These are phyloP conservation scores for Drosophila nigrodunni DNA, from an alignment of 1,140 invertebrate genomes.

Conservation along the genomic window DNA sequence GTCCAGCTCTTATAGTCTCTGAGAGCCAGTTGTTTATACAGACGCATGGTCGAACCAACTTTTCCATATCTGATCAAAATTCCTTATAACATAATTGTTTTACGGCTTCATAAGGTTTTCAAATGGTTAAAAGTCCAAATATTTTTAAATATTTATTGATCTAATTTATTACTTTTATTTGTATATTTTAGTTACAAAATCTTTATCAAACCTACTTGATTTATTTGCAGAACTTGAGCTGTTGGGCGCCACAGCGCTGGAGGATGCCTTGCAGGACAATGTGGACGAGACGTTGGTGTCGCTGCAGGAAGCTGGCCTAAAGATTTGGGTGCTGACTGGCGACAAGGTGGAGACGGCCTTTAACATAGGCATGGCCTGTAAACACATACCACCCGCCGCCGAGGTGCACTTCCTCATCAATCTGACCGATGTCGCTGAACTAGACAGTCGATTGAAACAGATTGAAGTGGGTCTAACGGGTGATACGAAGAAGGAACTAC, in stretches of 20 bases:
- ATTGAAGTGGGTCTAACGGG: slow-evolving; percentile 11
- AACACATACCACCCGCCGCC: slow-evolving; percentile 89
- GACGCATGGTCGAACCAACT: too few relatives aligned
- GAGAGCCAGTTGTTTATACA: too few relatives aligned
- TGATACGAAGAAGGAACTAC: slow-evolving; percentile 58
- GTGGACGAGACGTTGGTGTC: slow-evolving; percentile 90
- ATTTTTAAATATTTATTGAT: too few relatives aligned
- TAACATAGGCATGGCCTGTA: slow-evolving; percentile 90
- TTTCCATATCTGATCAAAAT: too few relatives aligned
- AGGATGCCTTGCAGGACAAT: slow-evolving; percentile 92
- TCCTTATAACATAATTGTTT: too few relatives aligned
- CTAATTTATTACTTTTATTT: background rate
- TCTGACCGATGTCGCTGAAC: slow-evolving; percentile 75
- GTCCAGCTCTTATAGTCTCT: too few relatives aligned
- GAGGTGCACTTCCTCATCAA: slow-evolving; percentile 87
- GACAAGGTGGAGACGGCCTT: slow-evolving; percentile 92
- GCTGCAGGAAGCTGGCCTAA: slow-evolving; percentile 89
- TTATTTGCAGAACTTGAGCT: slow-evolving; percentile 86
- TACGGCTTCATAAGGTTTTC: too few relatives aligned
- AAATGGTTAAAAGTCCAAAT: too few relatives aligned
- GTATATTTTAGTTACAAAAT: background rate
- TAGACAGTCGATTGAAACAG: slow-evolving; percentile 56
- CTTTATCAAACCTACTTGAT: too few relatives aligned
- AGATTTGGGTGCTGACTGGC: slow-evolving; percentile 91
- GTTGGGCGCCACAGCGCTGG: slow-evolving; percentile 92